These are phyloP conservation scores for Thamnophis sirtalis DNA, from an alignment of 2,113 vertebrate genomes.

Conservation along the genomic window DNA sequence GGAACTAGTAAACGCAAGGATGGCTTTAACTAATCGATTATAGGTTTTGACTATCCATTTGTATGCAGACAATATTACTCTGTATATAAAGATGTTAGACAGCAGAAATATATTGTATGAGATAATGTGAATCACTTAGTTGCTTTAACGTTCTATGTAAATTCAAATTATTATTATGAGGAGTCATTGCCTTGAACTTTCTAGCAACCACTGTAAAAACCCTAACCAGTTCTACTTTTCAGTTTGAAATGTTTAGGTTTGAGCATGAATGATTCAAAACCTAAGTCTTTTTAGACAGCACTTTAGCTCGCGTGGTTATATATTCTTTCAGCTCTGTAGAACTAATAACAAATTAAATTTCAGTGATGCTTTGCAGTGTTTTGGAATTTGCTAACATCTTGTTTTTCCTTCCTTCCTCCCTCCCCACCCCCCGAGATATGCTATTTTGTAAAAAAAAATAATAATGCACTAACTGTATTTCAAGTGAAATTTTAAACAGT, in stretches of 20 bases:
- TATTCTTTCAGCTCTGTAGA: not conserved
- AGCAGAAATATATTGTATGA: not conserved
- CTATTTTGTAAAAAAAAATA: not conserved
- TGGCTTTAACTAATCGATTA: not conserved
- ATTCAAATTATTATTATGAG: not conserved
- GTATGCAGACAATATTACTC: not conserved
- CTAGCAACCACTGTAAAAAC: not conserved
- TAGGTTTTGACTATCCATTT: not conserved
- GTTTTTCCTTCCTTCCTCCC: not conserved
- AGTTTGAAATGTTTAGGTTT: not conserved
- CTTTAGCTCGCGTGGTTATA: constrained; percentile 7
- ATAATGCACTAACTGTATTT: not conserved
- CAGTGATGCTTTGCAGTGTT: not conserved
- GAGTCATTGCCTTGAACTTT: not conserved
- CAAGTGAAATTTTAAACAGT: constrained; percentile 34
- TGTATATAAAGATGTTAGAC: not conserved
- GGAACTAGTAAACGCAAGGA: not conserved
- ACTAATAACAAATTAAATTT: constrained; percentile 8
- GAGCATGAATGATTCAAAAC: not conserved
- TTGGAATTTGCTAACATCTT: not conserved
- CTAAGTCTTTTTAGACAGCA: constrained; percentile 19
- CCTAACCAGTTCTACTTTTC: not conserved
- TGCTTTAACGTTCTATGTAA: not conserved
- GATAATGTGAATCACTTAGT: not conserved
- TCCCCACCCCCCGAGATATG: not conserved